These are phyloP conservation scores for Chrosomus eos DNA, from an alignment of 2,797 vertebrate species.

Conservation along the genomic window DNA sequence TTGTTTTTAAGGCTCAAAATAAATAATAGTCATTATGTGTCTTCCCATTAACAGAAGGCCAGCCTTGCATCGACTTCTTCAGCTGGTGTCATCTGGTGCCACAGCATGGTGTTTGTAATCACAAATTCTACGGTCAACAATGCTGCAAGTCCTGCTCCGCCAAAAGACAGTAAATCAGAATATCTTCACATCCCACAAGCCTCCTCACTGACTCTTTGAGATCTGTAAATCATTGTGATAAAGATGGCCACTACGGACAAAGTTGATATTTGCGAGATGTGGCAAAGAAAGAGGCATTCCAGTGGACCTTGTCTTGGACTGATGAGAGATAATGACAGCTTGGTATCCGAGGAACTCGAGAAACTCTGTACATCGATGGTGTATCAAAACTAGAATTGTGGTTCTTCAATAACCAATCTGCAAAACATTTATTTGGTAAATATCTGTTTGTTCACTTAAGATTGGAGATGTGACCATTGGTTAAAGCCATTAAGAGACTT, in stretches of 20 bases:
- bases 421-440: constrained; percentile 47
- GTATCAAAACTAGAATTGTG: constrained; percentile 62
- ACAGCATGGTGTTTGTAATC: constrained; percentile 93
- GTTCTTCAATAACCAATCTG: constrained; percentile 12
- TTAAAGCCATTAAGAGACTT: constrained; percentile 65
- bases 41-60: constrained; percentile 77
- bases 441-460: constrained; percentile 55
- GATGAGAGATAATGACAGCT: not conserved
- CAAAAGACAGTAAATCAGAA: constrained; percentile 76
- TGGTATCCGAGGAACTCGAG: not conserved
- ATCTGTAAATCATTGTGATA: constrained; percentile 7
- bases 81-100: constrained; percentile 95
- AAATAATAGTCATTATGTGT: constrained; percentile 16
- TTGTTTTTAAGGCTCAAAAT: constrained; percentile 18
- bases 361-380: constrained; percentile 9
- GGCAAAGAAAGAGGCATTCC: constrained; percentile 9
- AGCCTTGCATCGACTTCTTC: constrained; percentile 88
- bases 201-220: constrained; percentile 15
- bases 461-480: constrained; percentile 59
- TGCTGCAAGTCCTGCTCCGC: constrained; percentile 92
- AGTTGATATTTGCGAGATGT: constrained; percentile 37
- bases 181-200: constrained; percentile 45
- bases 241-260: constrained; percentile 20
- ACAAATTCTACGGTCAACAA: constrained; percentile 96
- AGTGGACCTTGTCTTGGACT: not conserved